Percentiles rank a stretch among this genome's conserved stretches.
Conservation (phyloP, 2,113 vertebrate genomes). For the Coreoperca whiteheadi region DNA sequence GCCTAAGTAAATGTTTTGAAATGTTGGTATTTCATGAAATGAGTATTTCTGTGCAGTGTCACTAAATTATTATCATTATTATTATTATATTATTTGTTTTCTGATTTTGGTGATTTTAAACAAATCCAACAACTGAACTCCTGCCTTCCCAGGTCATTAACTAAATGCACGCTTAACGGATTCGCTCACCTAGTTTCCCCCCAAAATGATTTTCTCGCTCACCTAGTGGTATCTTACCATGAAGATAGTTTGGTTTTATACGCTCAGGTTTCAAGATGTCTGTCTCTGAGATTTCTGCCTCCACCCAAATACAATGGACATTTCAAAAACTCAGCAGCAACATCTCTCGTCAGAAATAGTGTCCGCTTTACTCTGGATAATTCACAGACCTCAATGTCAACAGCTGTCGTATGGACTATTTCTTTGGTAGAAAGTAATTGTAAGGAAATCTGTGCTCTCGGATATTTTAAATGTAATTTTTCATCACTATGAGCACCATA, state of each 20-base stretch:
- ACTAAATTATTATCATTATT: neutral
- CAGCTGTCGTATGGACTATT: neutral
- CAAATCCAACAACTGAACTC: neutral
- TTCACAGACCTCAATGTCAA: neutral
- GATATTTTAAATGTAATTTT: neutral
- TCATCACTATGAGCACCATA: neutral
- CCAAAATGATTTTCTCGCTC: neutral
- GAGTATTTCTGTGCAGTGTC: neutral
- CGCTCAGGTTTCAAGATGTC: neutral
- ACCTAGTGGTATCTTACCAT: too few relatives aligned
- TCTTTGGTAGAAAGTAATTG: neutral
- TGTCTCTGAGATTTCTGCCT: neutral
- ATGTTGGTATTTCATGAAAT: neutral
- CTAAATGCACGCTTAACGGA: neutral
- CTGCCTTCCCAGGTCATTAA: neutral
- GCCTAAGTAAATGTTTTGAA: constrained; percentile 17
- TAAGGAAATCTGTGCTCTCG: neutral
- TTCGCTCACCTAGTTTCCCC: neutral
- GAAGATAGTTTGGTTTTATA: too few relatives aligned
- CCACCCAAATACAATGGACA: neutral
- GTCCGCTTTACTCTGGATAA: neutral
- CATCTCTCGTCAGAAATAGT: neutral
- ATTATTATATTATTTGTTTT: neutral
- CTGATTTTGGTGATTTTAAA: neutral
- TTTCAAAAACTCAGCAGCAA: too few relatives aligned